phyloP scores from a whole-genome alignment of 2,797 vertebrate species.

The Chelidonichthys spinosus region DNA sequence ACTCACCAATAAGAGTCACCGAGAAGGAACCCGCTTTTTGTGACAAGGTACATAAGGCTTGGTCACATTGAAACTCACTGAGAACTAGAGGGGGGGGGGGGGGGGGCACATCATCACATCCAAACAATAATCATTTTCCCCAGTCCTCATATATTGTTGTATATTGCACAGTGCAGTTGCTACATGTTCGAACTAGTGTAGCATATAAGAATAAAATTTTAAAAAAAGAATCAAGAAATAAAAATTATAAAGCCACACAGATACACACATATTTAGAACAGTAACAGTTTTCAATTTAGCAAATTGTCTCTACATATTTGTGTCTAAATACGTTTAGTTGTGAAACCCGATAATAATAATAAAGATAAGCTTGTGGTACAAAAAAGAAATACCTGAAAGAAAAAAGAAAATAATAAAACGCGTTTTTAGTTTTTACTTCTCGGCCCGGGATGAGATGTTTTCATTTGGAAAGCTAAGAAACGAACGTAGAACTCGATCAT shows the following conservation, averaged over 20 bases:
- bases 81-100: slow-evolving; percentile 93
- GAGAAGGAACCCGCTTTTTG: slow-evolving; percentile 99
- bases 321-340: slow-evolving; percentile 86
- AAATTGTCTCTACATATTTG: slow-evolving; percentile 88
- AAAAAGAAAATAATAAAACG: no score
- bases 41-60: slow-evolving; percentile 99
- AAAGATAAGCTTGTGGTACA: slow-evolving; percentile 82
- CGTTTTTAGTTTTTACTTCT: no score
- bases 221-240: slow-evolving; percentile 68
- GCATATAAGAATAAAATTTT: slow-evolving; percentile 86
- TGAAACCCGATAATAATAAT: slow-evolving; percentile 85
- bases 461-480: not conserved
- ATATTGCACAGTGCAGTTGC: slow-evolving; percentile 99
- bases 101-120: slow-evolving; percentile 89
- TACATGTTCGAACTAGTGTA: slow-evolving; percentile 99
- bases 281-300: slow-evolving; percentile 92
- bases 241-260: slow-evolving; percentile 86
- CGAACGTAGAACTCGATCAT: not conserved
- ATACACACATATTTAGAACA: slow-evolving; percentile 90
- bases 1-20: slow-evolving; percentile 99
- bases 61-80: slow-evolving; percentile 99
- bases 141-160: slow-evolving; percentile 97
- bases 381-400: slow-evolving; percentile 49
- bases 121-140: slow-evolving; percentile 90
- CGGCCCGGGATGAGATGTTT: not conserved